A percentile compares a stretch with the other conserved stretches of the same genome.
phyloP scores from a whole-genome alignment of 1,140 invertebrate genomes.

The Hormaphis cornu region DNA sequence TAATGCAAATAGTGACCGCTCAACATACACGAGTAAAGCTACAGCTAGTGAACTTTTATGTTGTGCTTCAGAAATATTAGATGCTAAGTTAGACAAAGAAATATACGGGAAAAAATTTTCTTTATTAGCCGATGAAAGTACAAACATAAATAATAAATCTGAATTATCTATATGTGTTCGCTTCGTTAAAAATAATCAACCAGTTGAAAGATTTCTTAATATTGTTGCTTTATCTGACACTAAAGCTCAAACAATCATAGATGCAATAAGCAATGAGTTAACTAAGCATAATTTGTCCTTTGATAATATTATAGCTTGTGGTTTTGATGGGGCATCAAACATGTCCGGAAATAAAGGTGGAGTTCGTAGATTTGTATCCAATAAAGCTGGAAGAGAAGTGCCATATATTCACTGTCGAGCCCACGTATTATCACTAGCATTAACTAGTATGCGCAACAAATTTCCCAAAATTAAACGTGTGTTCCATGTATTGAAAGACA shows the following conservation, averaged over 20 bases:
- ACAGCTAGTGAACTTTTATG: neutral
- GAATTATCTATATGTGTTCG: neutral
- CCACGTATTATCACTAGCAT: neutral
- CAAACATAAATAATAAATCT: constrained; percentile 3
- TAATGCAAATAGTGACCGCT: neutral
- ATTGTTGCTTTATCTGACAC: neutral
- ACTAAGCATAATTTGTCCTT: neutral
- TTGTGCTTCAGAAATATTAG: constrained; percentile 4
- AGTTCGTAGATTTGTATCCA: neutral
- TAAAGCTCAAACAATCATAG: neutral
- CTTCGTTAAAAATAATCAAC: neutral
- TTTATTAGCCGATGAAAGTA: neutral
- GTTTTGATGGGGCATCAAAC: neutral
- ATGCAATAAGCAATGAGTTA: neutral
- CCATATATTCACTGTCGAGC: neutral
- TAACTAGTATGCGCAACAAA: neutral
- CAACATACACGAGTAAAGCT: neutral
- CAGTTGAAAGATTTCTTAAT: neutral
- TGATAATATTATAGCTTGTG: neutral
- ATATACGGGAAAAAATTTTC: neutral
- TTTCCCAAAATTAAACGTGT: neutral
- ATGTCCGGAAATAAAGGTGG: neutral
- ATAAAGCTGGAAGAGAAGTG: neutral
- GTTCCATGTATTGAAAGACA: neutral
- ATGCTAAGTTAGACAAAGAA: neutral